A percentile compares a stretch with the other conserved stretches of the same genome.
Evolutionary conservation across 2,888 invertebrate genomes (phyloP).

Genomic region (Acleris literana): DNA sequence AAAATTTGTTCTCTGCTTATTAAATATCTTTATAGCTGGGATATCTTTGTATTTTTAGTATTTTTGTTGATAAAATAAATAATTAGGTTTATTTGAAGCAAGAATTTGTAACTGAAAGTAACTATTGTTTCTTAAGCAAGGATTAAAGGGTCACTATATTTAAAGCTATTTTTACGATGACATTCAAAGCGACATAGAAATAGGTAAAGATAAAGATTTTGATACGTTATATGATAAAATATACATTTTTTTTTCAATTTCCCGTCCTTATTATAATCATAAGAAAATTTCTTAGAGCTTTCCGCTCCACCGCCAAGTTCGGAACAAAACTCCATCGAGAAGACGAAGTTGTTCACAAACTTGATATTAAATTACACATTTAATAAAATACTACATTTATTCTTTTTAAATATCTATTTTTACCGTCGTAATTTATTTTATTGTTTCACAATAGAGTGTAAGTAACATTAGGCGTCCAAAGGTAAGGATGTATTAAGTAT

Average conservation of each 20-base stretch:
- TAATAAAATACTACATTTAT: slow-evolving; percentile 37
- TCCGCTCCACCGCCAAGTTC: slow-evolving; percentile 46
- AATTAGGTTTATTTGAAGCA: too few relatives aligned
- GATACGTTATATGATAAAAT: slow-evolving; percentile 73
- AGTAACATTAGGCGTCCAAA: slow-evolving; percentile 31
- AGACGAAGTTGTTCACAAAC: slow-evolving; percentile 28
- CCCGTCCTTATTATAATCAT: slow-evolving; percentile 78
- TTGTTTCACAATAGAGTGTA: slow-evolving; percentile 35
- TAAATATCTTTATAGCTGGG: too few relatives aligned
- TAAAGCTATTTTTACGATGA: slow-evolving; percentile 57
- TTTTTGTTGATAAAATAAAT: too few relatives aligned
- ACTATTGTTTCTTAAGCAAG: background rate
- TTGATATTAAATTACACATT: slow-evolving; percentile 29
- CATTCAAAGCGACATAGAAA: slow-evolving; percentile 80
- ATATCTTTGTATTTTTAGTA: too few relatives aligned
- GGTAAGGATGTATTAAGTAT: slow-evolving; percentile 13
- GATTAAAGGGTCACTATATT: slow-evolving; percentile 35
- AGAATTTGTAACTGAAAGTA: too few relatives aligned
- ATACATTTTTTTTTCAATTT: slow-evolving; percentile 50
- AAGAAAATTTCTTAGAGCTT: slow-evolving; percentile 72
- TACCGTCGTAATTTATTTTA: slow-evolving; percentile 29
- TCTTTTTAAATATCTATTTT: slow-evolving; percentile 32
- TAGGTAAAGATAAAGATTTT: slow-evolving; percentile 64
- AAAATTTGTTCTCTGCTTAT: too few relatives aligned
- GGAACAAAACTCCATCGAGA: slow-evolving; percentile 45